Base-by-base conservation (phyloP, 2,888 invertebrate genomes). In the Conops quadrifasciatus region DNA sequence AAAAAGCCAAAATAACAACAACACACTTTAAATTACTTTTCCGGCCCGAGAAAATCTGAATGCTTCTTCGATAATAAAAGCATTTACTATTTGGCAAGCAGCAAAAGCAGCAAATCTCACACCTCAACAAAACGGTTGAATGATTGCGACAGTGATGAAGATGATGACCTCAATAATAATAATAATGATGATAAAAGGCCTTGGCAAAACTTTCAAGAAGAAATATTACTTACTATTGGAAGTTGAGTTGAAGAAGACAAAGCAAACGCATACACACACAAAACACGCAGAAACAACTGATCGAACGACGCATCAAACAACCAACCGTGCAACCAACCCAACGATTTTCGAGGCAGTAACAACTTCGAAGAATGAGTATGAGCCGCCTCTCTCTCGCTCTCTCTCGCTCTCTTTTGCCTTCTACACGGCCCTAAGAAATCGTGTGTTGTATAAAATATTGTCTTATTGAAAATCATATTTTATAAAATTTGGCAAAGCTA, bases 391-490 rank as follows among this genome's bases (percentile, higher is more conserved):
- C 36, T 9, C 36, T 9, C 36, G 4, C 36, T n/a, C 26, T 30
- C 53, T 16, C 16, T 49, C 13, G 56, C 67, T 43, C 56, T 28
- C 15, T n/a, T n/a, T n/a, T n/a, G n/a, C n/a, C 28, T 28, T 16
- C 51, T 24, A 56, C 47, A 24, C 45, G 26, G 9, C 75, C 2
- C 79, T 75, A 80, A 81, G 80, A 81, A 81, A 82, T 82, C 80
- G 81, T 77, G 78, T 80, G 78, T 82, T 81, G 82, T 81, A 82
- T 80, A 82, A 80, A 81, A 75, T 24, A 26, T 15, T 15, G 26
- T 28, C 28, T 70, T 58, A 69, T 59, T 59, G 62, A 67, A 66
- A 45, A 49, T 30, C 68, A 62, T 66, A 68, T 68, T 68, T 68
- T 62, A 30, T 30, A 26, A 60, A 62, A 49, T 62, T 68, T 62